Percentiles rank a stretch among this genome's conserved stretches.
phyloP scores from a whole-genome alignment of 1,140 invertebrate species.

The Geopemphigus sp. region DNA sequence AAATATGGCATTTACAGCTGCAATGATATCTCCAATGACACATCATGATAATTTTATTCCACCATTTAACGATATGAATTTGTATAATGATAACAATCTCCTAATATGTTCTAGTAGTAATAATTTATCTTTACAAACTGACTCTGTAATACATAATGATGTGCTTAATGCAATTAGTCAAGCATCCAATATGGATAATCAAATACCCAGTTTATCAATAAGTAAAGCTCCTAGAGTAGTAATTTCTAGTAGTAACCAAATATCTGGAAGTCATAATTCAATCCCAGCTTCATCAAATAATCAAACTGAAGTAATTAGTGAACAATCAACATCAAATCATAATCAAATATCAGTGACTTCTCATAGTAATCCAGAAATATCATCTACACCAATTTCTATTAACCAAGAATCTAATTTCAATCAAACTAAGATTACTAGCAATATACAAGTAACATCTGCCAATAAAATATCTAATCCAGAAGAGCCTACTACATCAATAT shows the following conservation, averaged over 20 bases:
- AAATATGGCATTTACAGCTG: slow-evolving; percentile 72
- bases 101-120: background rate
- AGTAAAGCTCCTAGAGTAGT: slow-evolving; percentile 6
- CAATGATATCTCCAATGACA: slow-evolving; percentile 64
- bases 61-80: slow-evolving; percentile 37
- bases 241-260: background rate
- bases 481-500: background rate
- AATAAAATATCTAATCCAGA: slow-evolving; percentile 17
- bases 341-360: slow-evolving; percentile 45
- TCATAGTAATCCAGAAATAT: slow-evolving; percentile 49
- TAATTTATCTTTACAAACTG: slow-evolving; percentile 24
- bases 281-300: background rate
- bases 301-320: slow-evolving; percentile 2
- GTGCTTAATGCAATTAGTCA: slow-evolving; percentile 37
- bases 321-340: slow-evolving; percentile 38
- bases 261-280: background rate
- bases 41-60: slow-evolving; percentile 51
- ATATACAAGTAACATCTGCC: background rate
- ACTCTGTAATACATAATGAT: slow-evolving; percentile 19
- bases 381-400: slow-evolving; percentile 41
- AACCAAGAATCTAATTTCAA: slow-evolving; percentile 43
- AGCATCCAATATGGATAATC: slow-evolving; percentile 30
- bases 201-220: slow-evolving; percentile 18
- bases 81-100: slow-evolving; percentile 41
- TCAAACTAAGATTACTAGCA: slow-evolving; percentile 1